Percentiles rank a stretch among this genome's conserved stretches.
These are phyloP conservation scores for Mastacembelus armatus DNA, from an alignment of 2,797 vertebrate species.

Conservation along the genomic window DNA sequence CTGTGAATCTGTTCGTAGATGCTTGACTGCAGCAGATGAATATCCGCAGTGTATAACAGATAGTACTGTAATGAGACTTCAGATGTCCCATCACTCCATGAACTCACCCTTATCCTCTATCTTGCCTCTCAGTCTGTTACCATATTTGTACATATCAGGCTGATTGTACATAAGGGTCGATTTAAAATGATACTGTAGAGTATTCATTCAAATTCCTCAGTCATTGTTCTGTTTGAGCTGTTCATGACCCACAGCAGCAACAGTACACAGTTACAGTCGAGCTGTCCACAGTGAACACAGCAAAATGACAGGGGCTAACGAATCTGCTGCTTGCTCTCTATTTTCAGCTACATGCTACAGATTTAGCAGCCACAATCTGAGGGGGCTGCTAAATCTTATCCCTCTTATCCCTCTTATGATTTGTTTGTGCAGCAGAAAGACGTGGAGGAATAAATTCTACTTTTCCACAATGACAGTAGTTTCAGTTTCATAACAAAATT, in stretches of 20 bases:
- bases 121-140: constrained; percentile 8
- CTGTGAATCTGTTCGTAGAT: no score
- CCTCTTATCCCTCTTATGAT: constrained; percentile 43
- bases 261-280: constrained; percentile 5
- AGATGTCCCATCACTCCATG: constrained; percentile 29
- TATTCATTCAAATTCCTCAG: no score
- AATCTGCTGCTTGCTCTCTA: constrained; percentile 60
- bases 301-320: constrained; percentile 27
- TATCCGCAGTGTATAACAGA: no score
- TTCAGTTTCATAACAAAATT: constrained; percentile 7
- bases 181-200: no score
- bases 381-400: constrained; percentile 36
- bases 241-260: not conserved
- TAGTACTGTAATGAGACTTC: constrained; percentile 38
- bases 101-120: constrained; percentile 7
- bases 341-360: constrained; percentile 56
- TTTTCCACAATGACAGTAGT: constrained; percentile 6
- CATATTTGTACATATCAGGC: no score
- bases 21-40: constrained; percentile 35
- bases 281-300: constrained; percentile 7
- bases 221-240: no score
- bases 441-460: constrained; percentile 17
- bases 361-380: constrained; percentile 62
- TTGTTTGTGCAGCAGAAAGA: constrained; percentile 2
- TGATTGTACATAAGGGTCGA: no score